phyloP scores from a whole-genome alignment of 2,797 vertebrate species.

The Xiphophorus birchmanni region DNA sequence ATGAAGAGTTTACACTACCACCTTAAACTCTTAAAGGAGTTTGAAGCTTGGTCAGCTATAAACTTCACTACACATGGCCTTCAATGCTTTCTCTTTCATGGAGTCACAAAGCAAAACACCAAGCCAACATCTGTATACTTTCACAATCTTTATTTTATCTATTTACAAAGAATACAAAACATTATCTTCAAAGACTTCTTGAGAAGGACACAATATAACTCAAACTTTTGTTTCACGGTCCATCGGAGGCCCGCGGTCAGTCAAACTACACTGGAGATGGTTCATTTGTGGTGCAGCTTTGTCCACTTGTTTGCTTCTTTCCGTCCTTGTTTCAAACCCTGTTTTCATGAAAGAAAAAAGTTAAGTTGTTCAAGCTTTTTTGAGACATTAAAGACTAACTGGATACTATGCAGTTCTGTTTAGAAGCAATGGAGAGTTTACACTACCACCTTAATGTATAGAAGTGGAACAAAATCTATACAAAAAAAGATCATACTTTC shows the following conservation, averaged over 20 bases:
- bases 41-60: background rate
- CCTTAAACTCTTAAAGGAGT: too few relatives aligned
- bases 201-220: conserved; percentile 19
- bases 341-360: background rate
- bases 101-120: conserved; percentile 1
- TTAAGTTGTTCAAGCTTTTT: background rate
- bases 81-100: background rate
- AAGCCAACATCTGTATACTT: conserved; percentile 14
- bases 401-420: background rate
- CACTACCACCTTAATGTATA: background rate
- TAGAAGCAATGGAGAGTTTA: background rate
- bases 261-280: conserved; percentile 12
- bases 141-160: conserved; percentile 73
- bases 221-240: conserved; percentile 14
- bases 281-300: conserved; percentile 76
- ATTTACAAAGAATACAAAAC: conserved; percentile 86
- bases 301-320: conserved; percentile 77
- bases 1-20: too few relatives aligned
- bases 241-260: background rate
- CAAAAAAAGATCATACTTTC: background rate
- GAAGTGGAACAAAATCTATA: background rate
- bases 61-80: background rate
- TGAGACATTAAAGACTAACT: background rate
- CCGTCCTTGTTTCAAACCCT: conserved; percentile 84
- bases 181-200: conserved; percentile 20